phyloP scores from a whole-genome alignment of 2,113 vertebrate species.

The Lethenteron reissneri region DNA sequence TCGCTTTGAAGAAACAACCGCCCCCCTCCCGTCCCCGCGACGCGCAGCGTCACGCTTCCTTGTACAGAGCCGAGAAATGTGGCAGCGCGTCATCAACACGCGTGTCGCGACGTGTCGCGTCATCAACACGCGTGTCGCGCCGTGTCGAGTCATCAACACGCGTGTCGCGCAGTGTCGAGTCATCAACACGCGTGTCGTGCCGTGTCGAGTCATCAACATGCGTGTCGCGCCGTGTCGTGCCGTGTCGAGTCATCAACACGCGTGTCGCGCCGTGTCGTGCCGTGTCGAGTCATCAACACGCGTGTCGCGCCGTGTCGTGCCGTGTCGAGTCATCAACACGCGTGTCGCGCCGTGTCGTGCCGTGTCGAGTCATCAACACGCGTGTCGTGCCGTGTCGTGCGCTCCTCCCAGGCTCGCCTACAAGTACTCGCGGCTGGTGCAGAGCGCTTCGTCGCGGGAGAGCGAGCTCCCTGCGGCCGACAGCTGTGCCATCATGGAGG shows the following conservation, averaged over 20 bases:
- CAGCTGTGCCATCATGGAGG: slow-evolving; percentile 97
- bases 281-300: not conserved
- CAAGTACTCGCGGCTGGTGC: slow-evolving; percentile 85
- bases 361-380: not conserved
- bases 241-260: not conserved
- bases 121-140: not conserved
- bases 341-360: not conserved
- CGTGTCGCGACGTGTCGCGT: not conserved
- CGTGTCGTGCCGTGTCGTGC: not conserved
- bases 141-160: not conserved
- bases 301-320: not conserved
- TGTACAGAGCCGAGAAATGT: too few species aligned
- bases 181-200: not conserved
- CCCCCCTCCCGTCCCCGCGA: too few species aligned
- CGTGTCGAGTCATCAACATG: not conserved
- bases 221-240: not conserved
- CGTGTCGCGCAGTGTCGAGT: not conserved
- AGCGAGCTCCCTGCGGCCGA: slow-evolving; percentile 75
- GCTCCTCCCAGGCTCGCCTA: slow-evolving; percentile 46
- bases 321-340: not conserved
- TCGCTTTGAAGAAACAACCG: too few species aligned
- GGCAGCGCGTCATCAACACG: too few species aligned
- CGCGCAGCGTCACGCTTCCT: too few species aligned
- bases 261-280: not conserved
- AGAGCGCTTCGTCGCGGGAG: slow-evolving; percentile 72